Base-by-base conservation (phyloP, 2,888 invertebrate species). In the Himalopsyche japonica region DNA sequence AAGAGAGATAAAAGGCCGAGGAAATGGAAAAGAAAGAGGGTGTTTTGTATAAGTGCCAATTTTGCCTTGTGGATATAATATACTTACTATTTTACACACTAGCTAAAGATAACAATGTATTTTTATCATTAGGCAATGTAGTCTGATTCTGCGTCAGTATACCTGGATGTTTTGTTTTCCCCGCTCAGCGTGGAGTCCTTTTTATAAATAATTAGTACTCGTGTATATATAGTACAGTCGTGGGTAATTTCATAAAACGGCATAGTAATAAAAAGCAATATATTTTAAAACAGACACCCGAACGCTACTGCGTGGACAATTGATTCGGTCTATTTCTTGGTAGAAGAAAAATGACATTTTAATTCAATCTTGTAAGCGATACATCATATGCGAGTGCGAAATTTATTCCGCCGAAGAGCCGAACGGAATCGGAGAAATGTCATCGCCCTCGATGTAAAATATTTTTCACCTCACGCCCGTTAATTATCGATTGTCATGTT, bases 51-150 rank as follows among this genome's bases (percentile, higher is more conserved):
- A 91, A 92, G 92, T 92, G 92, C 92, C 92, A 92, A 92, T 92
- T 91, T 92, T 92, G 92, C 92, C 92, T 92, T 92, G 91, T 91
- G 91, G 91, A 90, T 92, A 90, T 91, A 92, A 90, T 92, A 92
- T 91, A 92, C 84, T 84, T 86, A 86, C 85, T 86, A 86, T 86
- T 86, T 85, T 86, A 86, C 83, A 85, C 83, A 64, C 80, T 86
- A 86, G 83, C 81, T 83, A 83, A 81, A 84, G 64, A 82, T 82
- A 86, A 85, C 79, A 79, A 84, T 84, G 82, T 86, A 84, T 82
- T 86, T 86, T 86, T 83, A 86, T 85, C 83, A 84, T 82, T 84
- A 85, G 85, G 81, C 84, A 48, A 82, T 83, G 82, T 70, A 80
- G 80, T 82, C 81, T 49, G 76, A 70, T 70, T 70, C 24, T 49